These are phyloP conservation scores for Thymelicus sylvestris DNA, from an alignment of 2,888 invertebrate species.

Conservation along the genomic window DNA sequence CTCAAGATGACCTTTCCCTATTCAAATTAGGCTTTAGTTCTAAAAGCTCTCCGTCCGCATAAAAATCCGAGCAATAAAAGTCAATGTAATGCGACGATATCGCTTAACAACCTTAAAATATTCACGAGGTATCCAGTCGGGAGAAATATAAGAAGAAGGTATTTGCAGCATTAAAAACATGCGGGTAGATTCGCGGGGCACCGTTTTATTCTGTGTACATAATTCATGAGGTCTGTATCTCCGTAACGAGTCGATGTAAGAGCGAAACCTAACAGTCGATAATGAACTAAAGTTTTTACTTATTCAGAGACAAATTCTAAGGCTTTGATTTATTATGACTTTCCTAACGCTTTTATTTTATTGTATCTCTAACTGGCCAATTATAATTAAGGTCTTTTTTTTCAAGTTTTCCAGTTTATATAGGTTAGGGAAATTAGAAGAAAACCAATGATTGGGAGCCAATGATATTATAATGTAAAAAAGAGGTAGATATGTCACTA, in stretches of 20 bases:
- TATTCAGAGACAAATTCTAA: slow-evolving; percentile 62
- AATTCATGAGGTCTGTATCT: slow-evolving; percentile 78
- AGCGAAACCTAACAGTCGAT: slow-evolving; percentile 69
- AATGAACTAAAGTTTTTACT: slow-evolving; percentile 67
- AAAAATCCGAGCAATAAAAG: slow-evolving; percentile 39
- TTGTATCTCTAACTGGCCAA: not conserved
- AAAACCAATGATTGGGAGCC: not conserved
- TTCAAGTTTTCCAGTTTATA: not conserved
- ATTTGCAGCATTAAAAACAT: slow-evolving; percentile 73
- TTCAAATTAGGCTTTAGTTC: slow-evolving; percentile 38
- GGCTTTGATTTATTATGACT: slow-evolving; percentile 53
- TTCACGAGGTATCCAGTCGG: slow-evolving; percentile 52
- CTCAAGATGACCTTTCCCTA: slow-evolving; percentile 17
- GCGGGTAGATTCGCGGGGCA: slow-evolving; percentile 70
- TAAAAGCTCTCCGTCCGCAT: slow-evolving; percentile 34
- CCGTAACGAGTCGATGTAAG: slow-evolving; percentile 75
- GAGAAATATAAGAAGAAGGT: slow-evolving; percentile 67
- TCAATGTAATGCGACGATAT: slow-evolving; percentile 38
- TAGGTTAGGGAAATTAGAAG: not conserved
- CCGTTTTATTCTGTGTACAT: slow-evolving; percentile 76
- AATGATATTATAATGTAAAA: not conserved
- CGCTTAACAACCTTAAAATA: slow-evolving; percentile 53
- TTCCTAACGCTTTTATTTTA: slow-evolving; percentile 8
- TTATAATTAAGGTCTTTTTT: slow-evolving; percentile 4
- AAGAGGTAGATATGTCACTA: too few relatives aligned